phyloP scores from a whole-genome alignment of 1,140 invertebrate species.

The Drosophila kikkawai region DNA sequence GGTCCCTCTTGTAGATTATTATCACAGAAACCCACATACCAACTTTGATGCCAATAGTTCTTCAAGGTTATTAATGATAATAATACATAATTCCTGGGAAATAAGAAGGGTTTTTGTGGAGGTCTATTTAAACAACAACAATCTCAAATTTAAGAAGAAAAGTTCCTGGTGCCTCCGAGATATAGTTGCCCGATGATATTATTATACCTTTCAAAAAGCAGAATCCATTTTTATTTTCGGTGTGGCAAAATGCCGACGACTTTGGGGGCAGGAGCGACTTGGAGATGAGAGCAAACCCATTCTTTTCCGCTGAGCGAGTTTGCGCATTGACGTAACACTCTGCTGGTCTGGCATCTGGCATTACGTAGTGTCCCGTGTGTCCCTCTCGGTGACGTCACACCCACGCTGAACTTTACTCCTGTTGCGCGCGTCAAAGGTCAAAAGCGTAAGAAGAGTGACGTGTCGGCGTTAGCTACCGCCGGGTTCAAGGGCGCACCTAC shows the following conservation, averaged over 20 bases:
- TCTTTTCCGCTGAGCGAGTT: slow-evolving; percentile 30
- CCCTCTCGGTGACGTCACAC: slow-evolving; percentile 63
- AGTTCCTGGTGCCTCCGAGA: neutral
- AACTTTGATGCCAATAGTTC: neutral
- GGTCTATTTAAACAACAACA: neutral
- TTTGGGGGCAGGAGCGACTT: slow-evolving; percentile 13
- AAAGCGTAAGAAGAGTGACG: slow-evolving; percentile 46
- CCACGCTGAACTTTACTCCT: slow-evolving; percentile 50
- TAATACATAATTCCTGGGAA: too few species aligned
- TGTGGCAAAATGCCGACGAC: slow-evolving; percentile 20
- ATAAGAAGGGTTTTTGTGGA: neutral
- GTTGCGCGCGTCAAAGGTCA: slow-evolving; percentile 72
- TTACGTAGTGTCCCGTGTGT: slow-evolving; percentile 52
- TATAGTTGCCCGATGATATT: neutral
- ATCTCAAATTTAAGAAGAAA: neutral
- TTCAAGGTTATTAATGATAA: neutral
- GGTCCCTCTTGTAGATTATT: neutral
- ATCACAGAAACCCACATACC: neutral
- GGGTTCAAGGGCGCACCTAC: slow-evolving; percentile 67
- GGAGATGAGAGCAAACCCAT: slow-evolving; percentile 12
- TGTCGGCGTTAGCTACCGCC: slow-evolving; percentile 44
- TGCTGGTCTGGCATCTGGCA: slow-evolving; percentile 32
- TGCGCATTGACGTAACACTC: slow-evolving; percentile 62
- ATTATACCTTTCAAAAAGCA: neutral
- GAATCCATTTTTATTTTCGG: slow-evolving; percentile 1